Conservation (phyloP, 2,113 vertebrate species). For the Zosterops hypoxanthus region DNA sequence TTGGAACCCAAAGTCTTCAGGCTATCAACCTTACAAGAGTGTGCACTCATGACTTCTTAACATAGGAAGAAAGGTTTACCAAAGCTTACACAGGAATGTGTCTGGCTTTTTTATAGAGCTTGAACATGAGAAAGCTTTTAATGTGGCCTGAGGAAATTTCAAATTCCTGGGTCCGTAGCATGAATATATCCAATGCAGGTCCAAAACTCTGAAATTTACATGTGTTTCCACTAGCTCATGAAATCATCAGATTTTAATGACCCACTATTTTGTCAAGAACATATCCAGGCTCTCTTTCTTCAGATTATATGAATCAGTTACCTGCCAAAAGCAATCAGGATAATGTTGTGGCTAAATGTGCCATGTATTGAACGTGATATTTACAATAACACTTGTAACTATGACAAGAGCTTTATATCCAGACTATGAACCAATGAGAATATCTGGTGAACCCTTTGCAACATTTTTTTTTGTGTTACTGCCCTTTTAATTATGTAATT, state of each 20-base stretch:
- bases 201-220: background rate
- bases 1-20: background rate
- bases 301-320: background rate
- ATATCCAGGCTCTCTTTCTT: background rate
- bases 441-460: background rate
- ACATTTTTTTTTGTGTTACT: background rate
- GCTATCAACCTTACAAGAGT: background rate
- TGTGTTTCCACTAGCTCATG: background rate
- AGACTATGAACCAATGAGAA: background rate
- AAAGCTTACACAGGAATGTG: background rate
- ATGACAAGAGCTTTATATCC: background rate
- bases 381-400: background rate
- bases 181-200: background rate
- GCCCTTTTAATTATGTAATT: constrained; percentile 2
- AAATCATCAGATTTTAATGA: background rate
- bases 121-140: background rate
- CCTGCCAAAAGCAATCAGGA: background rate
- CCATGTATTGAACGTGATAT: background rate
- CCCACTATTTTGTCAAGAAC: background rate
- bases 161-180: background rate
- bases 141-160: background rate
- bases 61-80: background rate
- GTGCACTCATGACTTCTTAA: background rate
- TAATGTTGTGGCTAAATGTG: background rate
- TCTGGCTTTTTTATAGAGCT: background rate